Base-by-base conservation (phyloP, 2,888 invertebrate species). In the Pristionchus entomophagus region DNA sequence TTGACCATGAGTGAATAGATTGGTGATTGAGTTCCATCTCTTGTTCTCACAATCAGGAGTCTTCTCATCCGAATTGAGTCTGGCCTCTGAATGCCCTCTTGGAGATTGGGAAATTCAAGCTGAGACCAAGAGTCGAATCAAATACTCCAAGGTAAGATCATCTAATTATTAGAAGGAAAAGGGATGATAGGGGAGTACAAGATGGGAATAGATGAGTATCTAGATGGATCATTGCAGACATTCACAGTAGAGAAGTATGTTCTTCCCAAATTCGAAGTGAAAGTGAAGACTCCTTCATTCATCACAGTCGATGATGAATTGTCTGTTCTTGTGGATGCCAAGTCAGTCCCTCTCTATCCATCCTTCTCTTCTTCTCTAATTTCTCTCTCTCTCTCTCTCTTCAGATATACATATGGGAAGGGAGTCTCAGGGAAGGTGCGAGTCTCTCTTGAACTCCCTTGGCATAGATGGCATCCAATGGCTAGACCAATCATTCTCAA, bases 181-280 rank as follows among this genome's bases (percentile, higher is more conserved):
- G n/a, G n/a, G n/a, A n/a, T n/a, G n/a, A n/a, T n/a, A n/a, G n/a
- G n/a, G n/a, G n/a, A n/a, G n/a, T n/a, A n/a, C n/a, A n/a, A n/a
- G n/a, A n/a, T n/a, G n/a, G n/a, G n/a, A n/a, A n/a, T n/a, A n/a
- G n/a, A n/a, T n/a, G n/a, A n/a, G n/a, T n/a, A n/a, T n/a, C n/a
- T n/a, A 19, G 19, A 77, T 49, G 19, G 26, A 12, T 41, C 22
- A 10, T 81, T 62, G 26, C 26, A 96, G 92, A 95, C 95, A 17
- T 95, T 97, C 88, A 95, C 96, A 93, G 96, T 98, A 10, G 97
- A 97, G 12, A 97, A 97, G 86, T 93, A 92, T 94, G 96, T 98
- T 86, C 94, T 97, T 89, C 99, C 99, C 0, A 97, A 97, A 93
- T 99, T 97, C 94, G 96, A 97, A 93, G 96, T 98, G 87, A 95